Conservation (phyloP, 1,140 invertebrate genomes). For the Antheraea pernyi region DNA sequence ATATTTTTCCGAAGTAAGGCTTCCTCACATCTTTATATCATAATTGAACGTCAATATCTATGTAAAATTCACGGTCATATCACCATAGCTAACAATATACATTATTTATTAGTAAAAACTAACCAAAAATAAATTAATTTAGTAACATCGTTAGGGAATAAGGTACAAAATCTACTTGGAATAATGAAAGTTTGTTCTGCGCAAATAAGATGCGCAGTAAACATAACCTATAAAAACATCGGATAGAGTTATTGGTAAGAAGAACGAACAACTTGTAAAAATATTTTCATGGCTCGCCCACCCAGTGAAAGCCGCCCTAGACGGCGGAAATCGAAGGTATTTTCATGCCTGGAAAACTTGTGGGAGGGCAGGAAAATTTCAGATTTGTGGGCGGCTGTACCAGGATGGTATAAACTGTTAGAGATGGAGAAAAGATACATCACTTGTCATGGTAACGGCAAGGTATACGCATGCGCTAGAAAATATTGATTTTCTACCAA, state of each 20-base stretch:
- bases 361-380: slow-evolving; percentile 75
- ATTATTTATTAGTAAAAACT: no score
- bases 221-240: slow-evolving; percentile 14
- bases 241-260: no score
- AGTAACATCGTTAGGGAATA: background rate
- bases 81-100: no score
- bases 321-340: slow-evolving; percentile 61
- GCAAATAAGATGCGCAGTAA: slow-evolving; percentile 51
- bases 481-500: background rate
- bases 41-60: no score
- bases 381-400: slow-evolving; percentile 73
- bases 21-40: no score
- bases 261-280: background rate
- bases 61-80: no score
- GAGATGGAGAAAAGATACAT: slow-evolving; percentile 23
- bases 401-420: slow-evolving; percentile 41
- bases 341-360: slow-evolving; percentile 58
- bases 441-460: slow-evolving; percentile 10
- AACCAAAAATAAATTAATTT: no score
- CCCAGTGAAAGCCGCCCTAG: slow-evolving; percentile 53
- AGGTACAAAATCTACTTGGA: background rate
- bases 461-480: slow-evolving; percentile 46
- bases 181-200: slow-evolving; percentile 25
- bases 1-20: no score
- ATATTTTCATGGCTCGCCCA: background rate